Evolutionary conservation across 2,113 vertebrate genomes (phyloP).

Genomic region (Esox niger): DNA sequence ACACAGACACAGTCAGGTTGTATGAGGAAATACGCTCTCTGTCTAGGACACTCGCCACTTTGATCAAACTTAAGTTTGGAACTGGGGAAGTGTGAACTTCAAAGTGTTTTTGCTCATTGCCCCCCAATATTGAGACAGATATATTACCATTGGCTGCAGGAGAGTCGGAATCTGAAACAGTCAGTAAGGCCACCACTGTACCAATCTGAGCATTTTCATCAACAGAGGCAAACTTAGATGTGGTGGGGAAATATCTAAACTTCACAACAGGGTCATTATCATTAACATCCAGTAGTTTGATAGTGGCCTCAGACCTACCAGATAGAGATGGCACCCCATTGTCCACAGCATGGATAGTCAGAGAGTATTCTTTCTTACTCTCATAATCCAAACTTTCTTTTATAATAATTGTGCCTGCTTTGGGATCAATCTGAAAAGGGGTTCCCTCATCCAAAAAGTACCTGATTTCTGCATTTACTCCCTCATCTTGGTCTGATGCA

Average conservation of each 20-base stretch:
- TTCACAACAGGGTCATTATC: constrained; percentile 95
- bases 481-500: constrained; percentile 90
- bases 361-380: constrained; percentile 82
- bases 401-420: constrained; percentile 86
- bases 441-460: constrained; percentile 85
- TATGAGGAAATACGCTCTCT: constrained; percentile 94
- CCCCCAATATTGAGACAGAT: constrained; percentile 90
- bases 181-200: constrained; percentile 92
- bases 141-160: constrained; percentile 91
- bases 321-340: constrained; percentile 85
- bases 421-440: constrained; percentile 91
- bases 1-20: constrained; percentile 94
- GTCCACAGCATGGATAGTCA: constrained; percentile 89
- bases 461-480: constrained; percentile 87
- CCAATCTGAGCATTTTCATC: constrained; percentile 94
- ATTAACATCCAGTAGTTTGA: constrained; percentile 90
- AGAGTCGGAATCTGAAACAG: constrained; percentile 92
- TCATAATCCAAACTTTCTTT: constrained; percentile 89
- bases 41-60: constrained; percentile 92
- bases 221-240: constrained; percentile 91
- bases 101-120: constrained; percentile 95
- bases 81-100: constrained; percentile 95
- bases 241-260: constrained; percentile 91
- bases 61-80: constrained; percentile 94
- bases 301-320: constrained; percentile 85